Evolutionary conservation across 2,113 vertebrate species (phyloP).

Genomic region (Panurus biarmicus): DNA sequence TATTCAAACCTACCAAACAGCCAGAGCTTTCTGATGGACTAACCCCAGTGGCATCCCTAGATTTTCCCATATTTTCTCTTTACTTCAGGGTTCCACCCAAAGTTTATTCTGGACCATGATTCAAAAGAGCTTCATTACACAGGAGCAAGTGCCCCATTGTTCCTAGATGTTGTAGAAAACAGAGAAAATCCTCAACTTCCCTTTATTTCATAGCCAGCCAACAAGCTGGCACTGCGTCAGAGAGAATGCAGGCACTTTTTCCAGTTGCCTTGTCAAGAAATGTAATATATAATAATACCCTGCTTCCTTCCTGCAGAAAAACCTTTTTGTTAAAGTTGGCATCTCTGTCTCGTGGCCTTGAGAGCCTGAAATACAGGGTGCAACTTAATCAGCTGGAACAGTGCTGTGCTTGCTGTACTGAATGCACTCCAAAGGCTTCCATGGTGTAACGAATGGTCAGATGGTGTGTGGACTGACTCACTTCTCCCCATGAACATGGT

Average conservation of each 20-base stretch:
- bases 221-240: background rate
- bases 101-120: background rate
- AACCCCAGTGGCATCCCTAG: background rate
- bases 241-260: background rate
- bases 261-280: constrained; percentile 35
- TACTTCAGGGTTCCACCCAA: background rate
- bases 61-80: background rate
- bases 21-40: background rate
- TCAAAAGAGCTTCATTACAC: background rate
- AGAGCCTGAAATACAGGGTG: constrained; percentile 40
- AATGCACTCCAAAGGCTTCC: constrained; percentile 20
- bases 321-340: constrained; percentile 45
- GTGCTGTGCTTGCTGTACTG: constrained; percentile 36
- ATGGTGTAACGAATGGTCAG: background rate
- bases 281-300: constrained; percentile 23
- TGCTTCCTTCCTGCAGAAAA: constrained; percentile 13
- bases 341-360: constrained; percentile 1
- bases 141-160: background rate
- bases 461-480: constrained; percentile 17
- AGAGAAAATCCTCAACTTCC: background rate
- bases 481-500: background rate
- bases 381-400: constrained; percentile 57
- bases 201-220: background rate
- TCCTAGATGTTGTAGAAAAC: background rate
- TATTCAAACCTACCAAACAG: background rate